Evolutionary conservation across 2,888 invertebrate genomes (phyloP).

Genomic region (Amblyteles armatorius): DNA sequence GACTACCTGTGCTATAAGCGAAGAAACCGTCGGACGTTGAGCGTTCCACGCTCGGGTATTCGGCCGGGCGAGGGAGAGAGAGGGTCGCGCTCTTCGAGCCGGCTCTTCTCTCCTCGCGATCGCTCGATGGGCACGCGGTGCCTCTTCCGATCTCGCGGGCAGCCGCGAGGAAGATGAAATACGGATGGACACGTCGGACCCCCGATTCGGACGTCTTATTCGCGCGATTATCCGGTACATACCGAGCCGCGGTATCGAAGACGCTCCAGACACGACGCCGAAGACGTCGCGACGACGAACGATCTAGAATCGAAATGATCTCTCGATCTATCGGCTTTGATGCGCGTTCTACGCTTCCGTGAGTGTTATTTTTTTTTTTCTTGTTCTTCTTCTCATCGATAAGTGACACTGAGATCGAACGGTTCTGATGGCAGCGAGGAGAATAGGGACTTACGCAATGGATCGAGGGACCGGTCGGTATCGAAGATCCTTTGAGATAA

Average conservation of each 20-base stretch:
- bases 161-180: constrained; percentile 56
- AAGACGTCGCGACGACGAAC: not conserved
- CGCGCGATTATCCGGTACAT: constrained; percentile 75
- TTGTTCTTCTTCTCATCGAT: not conserved
- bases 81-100: constrained; percentile 3
- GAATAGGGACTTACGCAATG: not conserved
- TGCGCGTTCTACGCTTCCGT: not conserved
- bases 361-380: not conserved
- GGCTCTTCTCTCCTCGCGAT: constrained; percentile 20
- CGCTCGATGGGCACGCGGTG: constrained; percentile 41
- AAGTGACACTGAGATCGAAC: not conserved
- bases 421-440: not conserved
- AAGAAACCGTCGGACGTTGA: not conserved
- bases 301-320: constrained; percentile 3
- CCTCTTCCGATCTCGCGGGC: constrained; percentile 30
- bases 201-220: constrained; percentile 76
- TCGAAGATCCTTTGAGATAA: too few species aligned
- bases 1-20: not conserved
- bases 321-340: constrained; percentile 2
- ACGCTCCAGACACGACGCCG: not conserved
- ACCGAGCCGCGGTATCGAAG: not conserved
- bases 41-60: constrained; percentile 34
- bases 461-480: too few species aligned
- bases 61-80: not conserved
- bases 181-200: constrained; percentile 65